These are phyloP conservation scores for Chaenogobius annularis DNA, from an alignment of 2,113 vertebrate species.

Conservation along the genomic window DNA sequence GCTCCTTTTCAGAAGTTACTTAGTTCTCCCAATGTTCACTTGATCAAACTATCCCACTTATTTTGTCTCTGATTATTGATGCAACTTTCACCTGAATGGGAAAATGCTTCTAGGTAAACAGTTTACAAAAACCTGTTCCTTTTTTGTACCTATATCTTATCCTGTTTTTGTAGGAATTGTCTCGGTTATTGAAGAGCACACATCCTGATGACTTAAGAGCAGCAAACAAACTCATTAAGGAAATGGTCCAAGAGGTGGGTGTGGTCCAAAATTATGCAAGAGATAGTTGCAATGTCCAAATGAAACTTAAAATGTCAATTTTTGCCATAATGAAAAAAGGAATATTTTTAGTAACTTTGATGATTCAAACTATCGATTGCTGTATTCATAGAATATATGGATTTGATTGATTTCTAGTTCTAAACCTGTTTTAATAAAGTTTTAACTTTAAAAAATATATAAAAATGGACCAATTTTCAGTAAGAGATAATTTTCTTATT, in stretches of 20 bases:
- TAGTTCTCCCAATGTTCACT: no score
- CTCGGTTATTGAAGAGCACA: conserved; percentile 92
- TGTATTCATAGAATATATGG: no score
- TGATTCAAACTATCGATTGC: no score
- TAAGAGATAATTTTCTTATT: no score
- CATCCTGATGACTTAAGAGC: conserved; percentile 94
- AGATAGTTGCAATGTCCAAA: neutral
- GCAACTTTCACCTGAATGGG: neutral
- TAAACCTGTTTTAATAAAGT: no score
- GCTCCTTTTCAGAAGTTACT: no score
- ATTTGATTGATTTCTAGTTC: no score
- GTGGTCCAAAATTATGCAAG: conserved; percentile 8
- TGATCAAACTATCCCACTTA: no score
- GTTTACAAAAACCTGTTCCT: conserved; percentile 46
- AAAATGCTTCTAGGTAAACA: neutral
- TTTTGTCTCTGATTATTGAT: no score
- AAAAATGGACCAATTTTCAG: no score
- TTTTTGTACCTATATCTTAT: conserved; percentile 21
- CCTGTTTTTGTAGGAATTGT: conserved; percentile 83
- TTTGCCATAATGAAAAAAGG: neutral
- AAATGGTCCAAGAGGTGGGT: conserved; percentile 97
- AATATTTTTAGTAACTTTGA: no score
- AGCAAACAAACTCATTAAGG: conserved; percentile 98
- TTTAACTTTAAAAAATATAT: no score
- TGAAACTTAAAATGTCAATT: neutral